phyloP scores from a whole-genome alignment of 2,888 invertebrate genomes.

The Zaprionus bogoriensis region DNA sequence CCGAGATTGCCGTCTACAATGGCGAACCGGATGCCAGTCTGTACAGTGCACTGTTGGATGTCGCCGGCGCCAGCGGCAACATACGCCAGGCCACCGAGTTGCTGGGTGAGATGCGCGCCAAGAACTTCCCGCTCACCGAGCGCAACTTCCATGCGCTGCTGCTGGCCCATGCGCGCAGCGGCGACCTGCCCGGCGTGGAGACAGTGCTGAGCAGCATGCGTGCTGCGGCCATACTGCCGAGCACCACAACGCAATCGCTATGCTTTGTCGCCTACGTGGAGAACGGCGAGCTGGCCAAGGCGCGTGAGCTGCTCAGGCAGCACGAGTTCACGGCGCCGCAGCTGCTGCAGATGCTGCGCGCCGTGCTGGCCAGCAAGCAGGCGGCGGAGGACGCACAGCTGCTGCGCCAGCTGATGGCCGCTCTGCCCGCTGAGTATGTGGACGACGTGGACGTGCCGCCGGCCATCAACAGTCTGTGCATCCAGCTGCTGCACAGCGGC shows the following conservation, averaged over 20 bases:
- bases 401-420: constrained; percentile 59
- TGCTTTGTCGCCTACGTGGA: constrained; percentile 84
- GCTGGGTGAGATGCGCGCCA: constrained; percentile 85
- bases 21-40: constrained; percentile 80
- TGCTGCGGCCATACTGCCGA: constrained; percentile 84
- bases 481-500: constrained; percentile 83
- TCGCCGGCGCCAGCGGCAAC: constrained; percentile 85
- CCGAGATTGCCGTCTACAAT: constrained; percentile 82
- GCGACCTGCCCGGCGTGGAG: constrained; percentile 83
- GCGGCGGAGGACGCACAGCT: constrained; percentile 50
- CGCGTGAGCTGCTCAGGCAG: constrained; percentile 56
- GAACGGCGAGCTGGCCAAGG: constrained; percentile 82
- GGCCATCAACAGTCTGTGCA: constrained; percentile 82
- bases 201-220: constrained; percentile 85
- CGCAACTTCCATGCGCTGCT: constrained; percentile 86
- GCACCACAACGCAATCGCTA: constrained; percentile 84
- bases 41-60: constrained; percentile 85
- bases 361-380: constrained; percentile 10
- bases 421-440: constrained; percentile 72
- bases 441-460: constrained; percentile 68
- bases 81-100: constrained; percentile 85
- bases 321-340: constrained; percentile 66
- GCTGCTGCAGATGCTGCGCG: constrained; percentile 66
- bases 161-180: constrained; percentile 83
- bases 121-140: constrained; percentile 84